Evolutionary conservation across 1,140 invertebrate species (phyloP).

Genomic region (Drosophila prosaltans): DNA sequence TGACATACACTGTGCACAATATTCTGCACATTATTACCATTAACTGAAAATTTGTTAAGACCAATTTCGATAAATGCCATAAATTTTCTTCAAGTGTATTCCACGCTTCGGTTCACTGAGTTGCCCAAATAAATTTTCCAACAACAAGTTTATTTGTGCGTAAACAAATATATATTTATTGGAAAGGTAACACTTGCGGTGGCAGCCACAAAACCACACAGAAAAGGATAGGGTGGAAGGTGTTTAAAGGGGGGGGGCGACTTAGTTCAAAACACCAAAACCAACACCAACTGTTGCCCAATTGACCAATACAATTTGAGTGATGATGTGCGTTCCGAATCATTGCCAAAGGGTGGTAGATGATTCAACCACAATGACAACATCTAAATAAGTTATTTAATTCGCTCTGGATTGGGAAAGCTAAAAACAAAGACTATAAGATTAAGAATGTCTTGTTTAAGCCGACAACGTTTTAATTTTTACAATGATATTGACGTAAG

Average conservation of each 20-base stretch:
- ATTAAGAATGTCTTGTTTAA: too few species aligned
- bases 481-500: too few species aligned
- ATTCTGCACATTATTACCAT: not conserved
- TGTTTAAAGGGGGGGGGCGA: constrained; percentile 10
- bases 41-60: not conserved
- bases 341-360: constrained; percentile 10
- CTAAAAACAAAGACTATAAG: too few species aligned
- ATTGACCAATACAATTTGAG: constrained; percentile 73
- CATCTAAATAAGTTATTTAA: not conserved
- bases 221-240: constrained; percentile 23
- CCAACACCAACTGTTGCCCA: constrained; percentile 56
- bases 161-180: constrained; percentile 79
- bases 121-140: constrained; percentile 48
- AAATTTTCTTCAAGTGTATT: constrained; percentile 23
- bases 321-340: constrained; percentile 63
- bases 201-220: constrained; percentile 18
- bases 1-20: constrained; percentile 17
- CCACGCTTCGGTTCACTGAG: constrained; percentile 57
- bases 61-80: not conserved
- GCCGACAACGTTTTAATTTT: too few species aligned
- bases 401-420: too few species aligned
- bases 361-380: constrained; percentile 17
- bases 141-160: constrained; percentile 79
- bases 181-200: constrained; percentile 74
- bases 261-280: not conserved